Conservation (phyloP, 2,888 invertebrate species). For the Ypsolopha sequella region DNA sequence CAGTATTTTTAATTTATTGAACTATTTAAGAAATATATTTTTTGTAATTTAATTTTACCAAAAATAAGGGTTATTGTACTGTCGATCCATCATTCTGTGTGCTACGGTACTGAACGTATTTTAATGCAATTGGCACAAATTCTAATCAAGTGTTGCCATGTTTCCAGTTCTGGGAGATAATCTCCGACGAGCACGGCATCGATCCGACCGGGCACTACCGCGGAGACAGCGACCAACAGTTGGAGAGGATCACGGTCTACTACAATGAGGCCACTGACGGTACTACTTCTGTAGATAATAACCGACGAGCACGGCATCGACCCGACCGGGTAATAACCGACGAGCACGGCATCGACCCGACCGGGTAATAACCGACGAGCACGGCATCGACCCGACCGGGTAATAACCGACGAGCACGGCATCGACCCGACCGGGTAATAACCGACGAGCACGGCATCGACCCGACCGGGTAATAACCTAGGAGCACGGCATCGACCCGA, state of each 20-base stretch:
- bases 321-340: too few relatives aligned
- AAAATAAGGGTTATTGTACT: too few relatives aligned
- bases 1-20: too few relatives aligned
- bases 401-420: constrained; percentile 75
- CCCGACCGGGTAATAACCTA: too few relatives aligned
- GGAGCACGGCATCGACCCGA: too few relatives aligned
- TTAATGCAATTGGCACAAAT: too few relatives aligned
- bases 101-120: too few relatives aligned
- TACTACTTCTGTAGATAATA: constrained; percentile 65
- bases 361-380: constrained; percentile 82
- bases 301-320: constrained; percentile 71
- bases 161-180: constrained; percentile 79
- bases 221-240: constrained; percentile 78
- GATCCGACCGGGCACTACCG: constrained; percentile 72
- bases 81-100: too few relatives aligned
- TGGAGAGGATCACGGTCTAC: constrained; percentile 81
- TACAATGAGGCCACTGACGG: constrained; percentile 77
- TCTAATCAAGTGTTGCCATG: not conserved
- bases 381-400: constrained; percentile 76
- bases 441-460: constrained; percentile 84
- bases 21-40: too few relatives aligned
- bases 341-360: too few relatives aligned
- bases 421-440: constrained; percentile 67
- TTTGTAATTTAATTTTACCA: too few relatives aligned
- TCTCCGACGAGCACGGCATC: constrained; percentile 82